These are phyloP conservation scores for Acrossocheilus wenchowensis DNA, from an alignment of 2,797 vertebrate species.

Conservation along the genomic window DNA sequence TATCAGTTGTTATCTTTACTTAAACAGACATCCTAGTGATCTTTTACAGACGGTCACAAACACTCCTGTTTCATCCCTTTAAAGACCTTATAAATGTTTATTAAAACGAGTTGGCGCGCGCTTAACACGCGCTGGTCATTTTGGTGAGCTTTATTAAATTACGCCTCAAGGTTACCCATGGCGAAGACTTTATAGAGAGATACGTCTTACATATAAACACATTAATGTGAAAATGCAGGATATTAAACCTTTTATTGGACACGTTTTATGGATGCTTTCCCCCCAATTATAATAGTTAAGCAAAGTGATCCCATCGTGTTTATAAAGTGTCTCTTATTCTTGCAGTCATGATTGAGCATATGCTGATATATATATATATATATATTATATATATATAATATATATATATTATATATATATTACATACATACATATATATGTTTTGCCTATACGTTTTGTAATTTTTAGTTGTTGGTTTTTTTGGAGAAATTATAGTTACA, in stretches of 20 bases:
- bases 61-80: background rate
- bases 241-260: background rate
- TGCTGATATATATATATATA: too few relatives aligned
- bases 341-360: background rate
- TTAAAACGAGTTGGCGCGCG: conserved; percentile 36
- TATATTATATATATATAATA: too few relatives aligned
- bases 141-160: conserved; percentile 23
- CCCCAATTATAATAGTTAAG: background rate
- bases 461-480: background rate
- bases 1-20: background rate
- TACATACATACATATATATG: too few relatives aligned
- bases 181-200: background rate
- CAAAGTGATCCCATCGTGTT: background rate
- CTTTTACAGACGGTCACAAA: background rate
- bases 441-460: background rate
- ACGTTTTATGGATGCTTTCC: background rate
- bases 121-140: conserved; percentile 22
- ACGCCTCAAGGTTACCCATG: background rate
- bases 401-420: too few relatives aligned
- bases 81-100: conserved; percentile 34
- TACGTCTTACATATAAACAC: background rate
- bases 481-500: background rate
- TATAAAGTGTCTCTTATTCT: background rate
- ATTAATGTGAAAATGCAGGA: background rate
- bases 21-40: background rate